A percentile compares a stretch with the other conserved stretches of the same genome.
phyloP scores from a whole-genome alignment of 64 coral and sea anemone genomes.

The Acropora tenuis region DNA sequence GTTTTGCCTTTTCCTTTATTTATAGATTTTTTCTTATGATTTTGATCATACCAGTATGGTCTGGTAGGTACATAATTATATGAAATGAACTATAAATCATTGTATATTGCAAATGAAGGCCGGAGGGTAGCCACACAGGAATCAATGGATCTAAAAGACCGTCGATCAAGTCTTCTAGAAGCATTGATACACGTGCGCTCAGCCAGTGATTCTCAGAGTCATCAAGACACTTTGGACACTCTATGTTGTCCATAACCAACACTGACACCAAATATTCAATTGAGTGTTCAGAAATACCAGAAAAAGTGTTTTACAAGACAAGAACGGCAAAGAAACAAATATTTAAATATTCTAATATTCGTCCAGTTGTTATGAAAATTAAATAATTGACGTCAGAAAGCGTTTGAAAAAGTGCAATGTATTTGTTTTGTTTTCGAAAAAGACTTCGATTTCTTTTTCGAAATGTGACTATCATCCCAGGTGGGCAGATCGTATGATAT shows the following conservation, averaged over 20 bases:
- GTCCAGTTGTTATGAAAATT: background rate
- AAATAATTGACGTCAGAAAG: background rate
- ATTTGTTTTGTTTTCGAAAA: too few species aligned
- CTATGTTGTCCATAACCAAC: background rate
- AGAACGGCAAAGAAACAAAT: background rate
- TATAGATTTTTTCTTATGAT: background rate
- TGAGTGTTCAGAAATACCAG: background rate
- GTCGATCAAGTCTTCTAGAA: constrained; percentile 2
- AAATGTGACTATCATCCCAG: background rate
- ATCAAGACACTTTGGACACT: background rate
- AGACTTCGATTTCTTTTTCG: background rate
- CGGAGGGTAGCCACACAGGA: constrained; percentile 2
- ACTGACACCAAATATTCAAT: background rate
- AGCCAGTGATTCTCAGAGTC: background rate
- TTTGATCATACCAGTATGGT: background rate
- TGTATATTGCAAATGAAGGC: background rate
- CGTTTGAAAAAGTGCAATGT: too few species aligned
- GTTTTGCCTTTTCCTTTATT: background rate
- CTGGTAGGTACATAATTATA: background rate
- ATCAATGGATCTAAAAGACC: background rate
- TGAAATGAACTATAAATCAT: background rate
- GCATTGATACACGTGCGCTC: background rate
- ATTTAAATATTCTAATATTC: background rate
- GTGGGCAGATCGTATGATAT: background rate
- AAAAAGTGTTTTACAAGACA: background rate